phyloP scores from a whole-genome alignment of 2,797 vertebrate species.

The Pipistrellus nathusii region DNA sequence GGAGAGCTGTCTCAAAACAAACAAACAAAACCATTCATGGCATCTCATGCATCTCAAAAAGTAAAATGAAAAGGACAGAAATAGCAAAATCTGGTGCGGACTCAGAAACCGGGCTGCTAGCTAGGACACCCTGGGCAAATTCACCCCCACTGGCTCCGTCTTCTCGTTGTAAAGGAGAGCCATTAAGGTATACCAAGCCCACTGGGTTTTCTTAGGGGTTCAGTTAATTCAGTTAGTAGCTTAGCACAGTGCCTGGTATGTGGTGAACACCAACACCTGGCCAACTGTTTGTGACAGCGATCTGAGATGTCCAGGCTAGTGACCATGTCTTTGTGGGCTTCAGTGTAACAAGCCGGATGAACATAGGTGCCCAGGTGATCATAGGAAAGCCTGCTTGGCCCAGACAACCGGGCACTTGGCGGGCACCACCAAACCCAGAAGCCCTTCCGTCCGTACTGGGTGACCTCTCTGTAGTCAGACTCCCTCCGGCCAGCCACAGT shows the following conservation, averaged over 20 bases:
- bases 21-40: background rate
- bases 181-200: background rate
- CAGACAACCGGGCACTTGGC: background rate
- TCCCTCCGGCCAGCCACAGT: background rate
- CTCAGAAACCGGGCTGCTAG: background rate
- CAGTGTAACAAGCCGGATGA: background rate
- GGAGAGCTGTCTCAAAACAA: background rate
- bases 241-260: background rate
- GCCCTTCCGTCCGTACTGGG: background rate
- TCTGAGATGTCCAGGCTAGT: background rate
- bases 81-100: background rate
- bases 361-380: background rate
- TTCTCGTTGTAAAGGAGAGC: too few relatives aligned
- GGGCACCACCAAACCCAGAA: background rate
- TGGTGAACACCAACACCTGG: background rate
- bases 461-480: background rate
- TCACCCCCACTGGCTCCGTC: too few relatives aligned
- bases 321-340: background rate
- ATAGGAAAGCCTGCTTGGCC: background rate
- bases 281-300: background rate
- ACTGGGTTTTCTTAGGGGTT: background rate
- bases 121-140: background rate
- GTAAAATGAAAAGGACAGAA: conserved; percentile 19
- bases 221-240: background rate
- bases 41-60: conserved; percentile 29